Evolutionary conservation across 2,888 invertebrate genomes (phyloP).

Genomic region (Pemphredon lugubris): DNA sequence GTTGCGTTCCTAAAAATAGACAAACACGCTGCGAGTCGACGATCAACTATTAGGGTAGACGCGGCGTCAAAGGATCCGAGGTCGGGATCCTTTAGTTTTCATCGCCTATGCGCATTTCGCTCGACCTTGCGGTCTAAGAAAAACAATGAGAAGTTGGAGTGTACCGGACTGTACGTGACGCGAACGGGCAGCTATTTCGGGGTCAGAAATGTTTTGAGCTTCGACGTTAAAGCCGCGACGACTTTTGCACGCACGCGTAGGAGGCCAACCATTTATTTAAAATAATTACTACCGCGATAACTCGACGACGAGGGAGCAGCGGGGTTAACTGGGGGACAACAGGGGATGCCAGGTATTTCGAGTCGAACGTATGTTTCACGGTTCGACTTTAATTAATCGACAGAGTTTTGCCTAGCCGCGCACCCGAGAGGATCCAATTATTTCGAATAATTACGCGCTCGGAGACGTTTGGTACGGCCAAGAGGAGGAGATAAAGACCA

Average conservation of each 20-base stretch:
- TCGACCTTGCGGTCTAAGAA: conserved; percentile 66
- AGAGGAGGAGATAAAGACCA: not conserved
- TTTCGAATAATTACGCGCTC: conserved; percentile 39
- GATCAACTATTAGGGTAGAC: too few relatives aligned
- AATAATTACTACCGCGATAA: conserved; percentile 60
- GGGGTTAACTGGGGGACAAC: conserved; percentile 54
- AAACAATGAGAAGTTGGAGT: conserved; percentile 61
- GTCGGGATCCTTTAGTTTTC: conserved; percentile 15
- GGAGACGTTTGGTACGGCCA: not conserved
- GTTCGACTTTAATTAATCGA: conserved; percentile 60
- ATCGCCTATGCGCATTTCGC: not conserved
- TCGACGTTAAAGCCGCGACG: conserved; percentile 47
- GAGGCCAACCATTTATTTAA: conserved; percentile 61
- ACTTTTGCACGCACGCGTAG: conserved; percentile 52
- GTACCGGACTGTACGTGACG: conserved; percentile 42
- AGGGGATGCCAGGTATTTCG: conserved; percentile 48
- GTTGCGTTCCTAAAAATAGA: too few relatives aligned
- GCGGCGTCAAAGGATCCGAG: not conserved
- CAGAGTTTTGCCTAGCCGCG: conserved; percentile 32
- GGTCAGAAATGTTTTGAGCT: conserved; percentile 59
- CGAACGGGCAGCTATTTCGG: conserved; percentile 61
- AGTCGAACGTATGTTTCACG: conserved; percentile 53
- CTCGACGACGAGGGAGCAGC: conserved; percentile 25
- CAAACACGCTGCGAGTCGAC: too few relatives aligned
- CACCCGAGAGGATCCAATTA: conserved; percentile 31